These are phyloP conservation scores for Psittacara wagleri DNA, from an alignment of 2,113 vertebrate genomes.

Conservation along the genomic window DNA sequence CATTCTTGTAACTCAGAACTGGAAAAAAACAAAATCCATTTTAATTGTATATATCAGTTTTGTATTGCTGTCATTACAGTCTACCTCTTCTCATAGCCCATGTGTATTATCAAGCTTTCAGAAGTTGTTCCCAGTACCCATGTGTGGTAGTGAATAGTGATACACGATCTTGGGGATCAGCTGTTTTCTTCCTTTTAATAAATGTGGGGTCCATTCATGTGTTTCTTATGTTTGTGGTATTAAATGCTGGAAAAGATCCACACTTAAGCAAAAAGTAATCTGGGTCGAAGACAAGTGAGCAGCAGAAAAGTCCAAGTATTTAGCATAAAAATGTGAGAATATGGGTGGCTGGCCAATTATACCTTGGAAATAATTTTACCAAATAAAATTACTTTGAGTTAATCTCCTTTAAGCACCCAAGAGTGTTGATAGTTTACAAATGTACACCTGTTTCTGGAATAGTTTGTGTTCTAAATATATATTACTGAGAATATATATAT, in stretches of 20 bases:
- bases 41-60: neutral
- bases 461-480: neutral
- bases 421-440: neutral
- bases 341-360: neutral
- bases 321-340: neutral
- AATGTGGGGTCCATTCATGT: neutral
- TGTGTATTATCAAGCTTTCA: neutral
- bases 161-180: neutral
- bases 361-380: neutral
- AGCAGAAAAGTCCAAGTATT: neutral
- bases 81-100: neutral
- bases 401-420: neutral
- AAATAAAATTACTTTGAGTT: neutral
- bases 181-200: neutral
- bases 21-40: neutral
- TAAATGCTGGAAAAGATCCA: neutral
- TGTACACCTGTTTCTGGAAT: neutral
- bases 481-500: neutral
- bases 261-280: neutral
- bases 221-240: neutral
- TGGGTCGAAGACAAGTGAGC: neutral
- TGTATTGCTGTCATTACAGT: neutral
- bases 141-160: neutral
- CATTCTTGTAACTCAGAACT: neutral
- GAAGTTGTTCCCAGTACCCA: neutral